These are phyloP conservation scores for Charina bottae DNA, from an alignment of 2,113 vertebrate genomes.

Conservation along the genomic window DNA sequence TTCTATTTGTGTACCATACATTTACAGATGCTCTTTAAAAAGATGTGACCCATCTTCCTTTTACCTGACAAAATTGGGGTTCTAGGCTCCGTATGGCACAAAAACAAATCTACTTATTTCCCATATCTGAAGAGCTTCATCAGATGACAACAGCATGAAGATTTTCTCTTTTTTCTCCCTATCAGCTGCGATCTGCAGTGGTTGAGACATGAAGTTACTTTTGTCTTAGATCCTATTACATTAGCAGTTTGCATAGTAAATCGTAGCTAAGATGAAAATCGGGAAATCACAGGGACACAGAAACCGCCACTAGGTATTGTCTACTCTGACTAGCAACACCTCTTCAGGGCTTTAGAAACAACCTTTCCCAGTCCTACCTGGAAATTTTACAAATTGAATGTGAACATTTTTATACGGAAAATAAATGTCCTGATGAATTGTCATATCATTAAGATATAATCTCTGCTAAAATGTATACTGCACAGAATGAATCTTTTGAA, in stretches of 20 bases:
- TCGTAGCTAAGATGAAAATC: not conserved
- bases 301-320: not conserved
- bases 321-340: not conserved
- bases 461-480: not conserved
- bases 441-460: not conserved
- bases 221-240: not conserved
- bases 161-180: not conserved
- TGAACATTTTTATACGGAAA: not conserved
- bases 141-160: not conserved
- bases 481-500: not conserved
- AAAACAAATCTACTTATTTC: not conserved
- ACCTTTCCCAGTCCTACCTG: not conserved
- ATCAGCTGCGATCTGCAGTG: not conserved
- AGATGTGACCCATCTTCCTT: not conserved
- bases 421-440: not conserved
- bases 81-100: not conserved
- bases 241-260: not conserved
- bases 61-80: not conserved
- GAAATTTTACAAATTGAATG: not conserved
- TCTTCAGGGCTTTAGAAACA: not conserved
- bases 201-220: not conserved
- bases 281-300: not conserved
- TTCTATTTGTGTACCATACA: not conserved
- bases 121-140: not conserved
- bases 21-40: not conserved